phyloP scores from a whole-genome alignment of 37 sponge, comb jelly and placozoan species.

The Spongilla lacustris region DNA sequence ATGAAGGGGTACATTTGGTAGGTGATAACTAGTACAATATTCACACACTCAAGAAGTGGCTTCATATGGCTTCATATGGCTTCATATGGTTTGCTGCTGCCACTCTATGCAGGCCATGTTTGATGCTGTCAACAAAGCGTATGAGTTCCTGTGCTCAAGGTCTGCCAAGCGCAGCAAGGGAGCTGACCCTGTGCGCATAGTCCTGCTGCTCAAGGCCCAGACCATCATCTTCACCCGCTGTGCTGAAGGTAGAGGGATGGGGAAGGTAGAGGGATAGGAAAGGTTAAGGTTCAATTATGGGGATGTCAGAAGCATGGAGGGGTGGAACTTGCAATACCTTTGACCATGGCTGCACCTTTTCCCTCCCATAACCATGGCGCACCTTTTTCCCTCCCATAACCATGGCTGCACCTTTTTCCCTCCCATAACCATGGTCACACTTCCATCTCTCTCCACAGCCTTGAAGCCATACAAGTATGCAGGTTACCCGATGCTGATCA shows the following conservation, averaged over 20 bases:
- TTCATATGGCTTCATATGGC: too few species aligned
- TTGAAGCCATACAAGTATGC: slow-evolving; percentile 97
- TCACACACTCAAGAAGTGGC: too few species aligned
- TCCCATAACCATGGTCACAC: too few species aligned
- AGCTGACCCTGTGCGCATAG: slow-evolving; percentile 88
- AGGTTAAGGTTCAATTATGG: not conserved
- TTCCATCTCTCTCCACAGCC: too few species aligned
- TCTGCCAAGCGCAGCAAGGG: slow-evolving; percentile 75
- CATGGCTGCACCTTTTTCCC: too few species aligned
- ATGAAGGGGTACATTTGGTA: too few species aligned
- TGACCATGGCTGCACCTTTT: too few species aligned
- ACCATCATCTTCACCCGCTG: slow-evolving; percentile 93
- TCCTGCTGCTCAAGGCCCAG: slow-evolving; percentile 93
- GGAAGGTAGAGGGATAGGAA: not conserved
- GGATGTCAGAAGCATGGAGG: not conserved
- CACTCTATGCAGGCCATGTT: slow-evolving; percentile 66
- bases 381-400: too few species aligned
- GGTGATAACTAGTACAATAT: too few species aligned
- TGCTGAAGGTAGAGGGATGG: slow-evolving; percentile 61
- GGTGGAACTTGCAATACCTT: too few species aligned
- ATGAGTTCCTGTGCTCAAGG: slow-evolving; percentile 98
- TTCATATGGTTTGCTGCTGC: too few species aligned
- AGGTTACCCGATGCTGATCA: slow-evolving; percentile 99
- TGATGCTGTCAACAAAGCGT: slow-evolving; percentile 97
- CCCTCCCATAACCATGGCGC: too few species aligned